Base-by-base conservation (phyloP, 2,888 invertebrate species). In the Bugulina stolonifera region DNA sequence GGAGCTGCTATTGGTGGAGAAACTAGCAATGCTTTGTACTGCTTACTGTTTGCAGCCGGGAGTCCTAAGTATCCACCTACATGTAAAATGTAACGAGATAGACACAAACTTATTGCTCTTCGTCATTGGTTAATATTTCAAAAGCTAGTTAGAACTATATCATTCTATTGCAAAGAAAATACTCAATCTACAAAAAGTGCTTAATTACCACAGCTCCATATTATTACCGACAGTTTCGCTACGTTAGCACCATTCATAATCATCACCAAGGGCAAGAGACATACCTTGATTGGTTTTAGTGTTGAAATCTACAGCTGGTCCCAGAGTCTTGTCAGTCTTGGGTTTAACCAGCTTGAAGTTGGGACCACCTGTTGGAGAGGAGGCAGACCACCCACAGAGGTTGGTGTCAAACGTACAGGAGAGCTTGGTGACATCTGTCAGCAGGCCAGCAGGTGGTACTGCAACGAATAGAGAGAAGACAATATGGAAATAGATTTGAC, bases 351-450 rank as follows among this genome's bases (percentile, higher is more conserved):
- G 34, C 3, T 25, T 32, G 27, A 64, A 64, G 10, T 27, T 64
- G 3, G 22, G 27, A 3, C 5, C 25, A 14, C 64, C 64, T 32
- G 34, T n/a, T 18, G 2, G 18, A 32, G 64, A 64, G 2, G 32
- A 25, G 32, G 32, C 34, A 18, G 73, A 76, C 79, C 79, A 81
- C 35, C 72, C 75, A 74, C 80, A 81, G 73, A 79, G 77, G 10
- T 76, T 78, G 52, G 69, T 71, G 71, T 81, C 78, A 76, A 81
- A 81, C 2, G 35, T 1, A 54, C 72, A 72, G 3, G 64, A 64
- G 5, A 64, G 29, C 34, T 64, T 64, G 2, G 27, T 64, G 34
- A 64, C 64, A 34, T 64, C 64, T 32, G 22, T 64, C 1, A 64
- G 32, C 27, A 32, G 32, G 2, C 64, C 64, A 64, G 29, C 34